These are phyloP conservation scores for Echiichthys vipera DNA, from an alignment of 2,797 vertebrate species.

Conservation along the genomic window DNA sequence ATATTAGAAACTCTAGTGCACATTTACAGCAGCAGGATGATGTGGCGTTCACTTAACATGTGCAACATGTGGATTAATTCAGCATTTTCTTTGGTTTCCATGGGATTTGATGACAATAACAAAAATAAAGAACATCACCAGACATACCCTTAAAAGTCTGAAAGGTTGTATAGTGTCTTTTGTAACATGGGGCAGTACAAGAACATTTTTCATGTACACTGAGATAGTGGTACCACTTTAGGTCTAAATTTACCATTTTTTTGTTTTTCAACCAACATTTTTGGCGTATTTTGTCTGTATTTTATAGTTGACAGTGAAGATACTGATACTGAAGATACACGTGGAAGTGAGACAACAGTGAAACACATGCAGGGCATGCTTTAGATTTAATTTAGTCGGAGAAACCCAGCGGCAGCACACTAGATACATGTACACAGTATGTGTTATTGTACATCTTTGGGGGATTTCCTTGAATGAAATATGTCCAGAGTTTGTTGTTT, in stretches of 20 bases:
- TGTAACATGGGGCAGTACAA: neutral
- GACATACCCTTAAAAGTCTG: neutral
- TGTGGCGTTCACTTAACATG: neutral
- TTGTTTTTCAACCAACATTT: neutral
- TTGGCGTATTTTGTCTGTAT: neutral
- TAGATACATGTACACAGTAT: neutral
- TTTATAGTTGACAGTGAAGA: neutral
- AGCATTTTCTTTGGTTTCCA: neutral
- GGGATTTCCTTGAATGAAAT: conserved; percentile 52
- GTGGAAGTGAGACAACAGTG: neutral
- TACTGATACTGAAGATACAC: neutral
- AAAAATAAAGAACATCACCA: neutral
- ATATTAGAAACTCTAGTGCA: neutral
- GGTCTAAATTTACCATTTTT: neutral
- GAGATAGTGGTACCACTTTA: neutral
- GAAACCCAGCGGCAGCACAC: neutral
- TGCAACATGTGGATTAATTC: neutral
- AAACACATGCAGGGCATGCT: neutral
- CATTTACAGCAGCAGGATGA: neutral
- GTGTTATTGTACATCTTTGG: conserved; percentile 24
- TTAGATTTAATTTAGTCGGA: neutral
- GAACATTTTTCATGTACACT: neutral
- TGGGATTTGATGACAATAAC: neutral
- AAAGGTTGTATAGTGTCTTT: neutral
- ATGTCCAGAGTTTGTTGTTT: conserved; percentile 47